Percentiles rank a stretch among this genome's conserved stretches.
These are phyloP conservation scores for Cheilosia grossa DNA, from an alignment of 2,888 invertebrate species.

Conservation along the genomic window DNA sequence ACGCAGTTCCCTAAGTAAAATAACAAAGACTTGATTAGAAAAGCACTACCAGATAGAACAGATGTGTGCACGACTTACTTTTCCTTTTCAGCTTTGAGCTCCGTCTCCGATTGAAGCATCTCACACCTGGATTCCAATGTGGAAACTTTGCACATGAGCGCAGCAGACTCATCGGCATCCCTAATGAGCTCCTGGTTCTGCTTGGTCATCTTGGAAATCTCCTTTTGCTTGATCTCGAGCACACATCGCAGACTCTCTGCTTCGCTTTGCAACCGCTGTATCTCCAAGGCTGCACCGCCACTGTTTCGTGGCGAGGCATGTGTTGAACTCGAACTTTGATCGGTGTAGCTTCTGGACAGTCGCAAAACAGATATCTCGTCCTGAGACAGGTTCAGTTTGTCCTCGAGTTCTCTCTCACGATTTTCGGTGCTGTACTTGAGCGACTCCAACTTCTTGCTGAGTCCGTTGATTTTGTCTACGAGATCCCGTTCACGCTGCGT, in stretches of 20 bases:
- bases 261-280: constrained; percentile 86
- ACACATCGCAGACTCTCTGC: constrained; percentile 94
- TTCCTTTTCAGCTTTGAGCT: constrained; percentile 85
- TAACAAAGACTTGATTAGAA: not conserved
- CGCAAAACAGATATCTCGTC: constrained; percentile 81
- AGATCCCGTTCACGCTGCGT: constrained; percentile 80
- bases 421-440: constrained; percentile 79
- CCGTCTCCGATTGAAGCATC: constrained; percentile 89
- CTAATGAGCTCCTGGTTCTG: constrained; percentile 88
- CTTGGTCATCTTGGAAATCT: constrained; percentile 90
- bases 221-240: constrained; percentile 93
- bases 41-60: not conserved
- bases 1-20: constrained; percentile 85
- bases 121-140: constrained; percentile 92
- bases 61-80: constrained; percentile 84
- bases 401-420: constrained; percentile 80
- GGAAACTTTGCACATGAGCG: constrained; percentile 89
- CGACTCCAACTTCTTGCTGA: constrained; percentile 80
- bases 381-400: constrained; percentile 81
- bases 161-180: constrained; percentile 90
- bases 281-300: constrained; percentile 77
- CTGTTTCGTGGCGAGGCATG: constrained; percentile 67
- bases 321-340: constrained; percentile 80
- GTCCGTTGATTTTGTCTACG: constrained; percentile 79
- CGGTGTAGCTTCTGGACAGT: constrained; percentile 65